Conservation (phyloP, 2,888 invertebrate genomes). For the Drosophila meridiana region DNA sequence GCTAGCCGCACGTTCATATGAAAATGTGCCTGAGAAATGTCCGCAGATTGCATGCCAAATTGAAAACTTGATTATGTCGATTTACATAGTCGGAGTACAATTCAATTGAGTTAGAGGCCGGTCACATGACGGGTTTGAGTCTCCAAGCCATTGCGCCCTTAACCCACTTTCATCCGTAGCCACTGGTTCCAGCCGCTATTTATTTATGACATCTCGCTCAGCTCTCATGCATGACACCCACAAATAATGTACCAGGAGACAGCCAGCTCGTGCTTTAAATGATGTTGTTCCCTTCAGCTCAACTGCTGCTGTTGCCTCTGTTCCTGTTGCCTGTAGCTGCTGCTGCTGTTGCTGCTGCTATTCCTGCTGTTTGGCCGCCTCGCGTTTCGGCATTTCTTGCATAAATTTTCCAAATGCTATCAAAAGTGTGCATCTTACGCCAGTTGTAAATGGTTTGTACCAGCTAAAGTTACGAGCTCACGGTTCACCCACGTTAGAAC, state of each 20-base stretch:
- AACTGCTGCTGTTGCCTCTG: slow-evolving; percentile 15
- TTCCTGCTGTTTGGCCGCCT: slow-evolving; percentile 26
- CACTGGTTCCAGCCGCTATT: slow-evolving; percentile 40
- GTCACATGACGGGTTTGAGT: slow-evolving; percentile 12
- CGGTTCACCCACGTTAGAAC: slow-evolving; percentile 51
- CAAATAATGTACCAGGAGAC: slow-evolving; percentile 61
- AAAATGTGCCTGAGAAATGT: slow-evolving; percentile 60
- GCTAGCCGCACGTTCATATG: slow-evolving; percentile 53
- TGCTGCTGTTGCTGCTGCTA: slow-evolving; percentile 15
- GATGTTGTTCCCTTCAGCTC: slow-evolving; percentile 63
- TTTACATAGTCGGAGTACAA: slow-evolving; percentile 66
- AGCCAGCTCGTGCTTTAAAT: slow-evolving; percentile 76
- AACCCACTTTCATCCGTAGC: slow-evolving; percentile 55
- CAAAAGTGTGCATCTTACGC: slow-evolving; percentile 75
- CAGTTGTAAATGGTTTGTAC: slow-evolving; percentile 64
- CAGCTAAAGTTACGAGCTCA: slow-evolving; percentile 46
- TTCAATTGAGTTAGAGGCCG: slow-evolving; percentile 62
- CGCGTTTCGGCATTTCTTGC: slow-evolving; percentile 54
- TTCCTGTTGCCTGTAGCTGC: slow-evolving; percentile 2
- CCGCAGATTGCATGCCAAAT: slow-evolving; percentile 70
- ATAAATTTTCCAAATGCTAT: slow-evolving; percentile 72
- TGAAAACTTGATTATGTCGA: slow-evolving; percentile 75
- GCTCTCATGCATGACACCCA: slow-evolving; percentile 65
- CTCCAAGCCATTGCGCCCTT: slow-evolving; percentile 60
- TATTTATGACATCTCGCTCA: slow-evolving; percentile 66